Base-by-base conservation (phyloP, 2,113 vertebrate genomes). In the Etheostoma cragini region DNA sequence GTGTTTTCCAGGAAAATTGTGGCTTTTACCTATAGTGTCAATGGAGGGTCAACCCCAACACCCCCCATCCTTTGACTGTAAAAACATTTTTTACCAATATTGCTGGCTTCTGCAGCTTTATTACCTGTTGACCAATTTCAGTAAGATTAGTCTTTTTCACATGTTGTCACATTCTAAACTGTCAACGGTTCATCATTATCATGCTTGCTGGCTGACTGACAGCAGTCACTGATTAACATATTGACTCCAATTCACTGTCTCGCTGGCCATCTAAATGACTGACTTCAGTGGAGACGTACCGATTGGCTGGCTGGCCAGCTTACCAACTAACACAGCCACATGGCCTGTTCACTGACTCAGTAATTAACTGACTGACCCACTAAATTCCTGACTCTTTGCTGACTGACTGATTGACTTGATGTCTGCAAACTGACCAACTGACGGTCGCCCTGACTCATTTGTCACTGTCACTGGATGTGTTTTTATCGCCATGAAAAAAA, bases 241-340 rank as follows among this genome's bases (percentile, higher is more conserved):
- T 91, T 89, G 92, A 92, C 89, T 92, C 78, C 86, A 84, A 90
- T 87, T 89, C 81, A 92, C 88, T 88, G 85, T 72, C 84, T 87
- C 83, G 83, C 87, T 87, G 76, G 53, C 78, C 83, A 72, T 85
- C 88, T 85, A 82, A 90, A 86, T 90, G 88, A 88, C 82, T 86
- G 88, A 83, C 74, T 86, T 68, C 82, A 87, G 67, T 22, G 57
- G 56, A 81, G 89, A 73, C 76, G 87, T 72, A 78, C 83, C 49
- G 78, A 61, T 85, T 83, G 81, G 65, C 81, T 76, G 79, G 76
- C 76, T 45, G 79, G 45, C 82, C 46, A 38, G 75, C 83, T 81
- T 84, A 87, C 88, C 86, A 81, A 80, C 79, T 73, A 78, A 88
- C 76, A 47, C 74, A 65, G 53, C 65, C 75, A 72, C 75, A 70